Evolutionary conservation across 2,797 vertebrate genomes (phyloP), one percentile per base, ranked within the genome.

Genomic region (Anguilla megastoma): DNA sequence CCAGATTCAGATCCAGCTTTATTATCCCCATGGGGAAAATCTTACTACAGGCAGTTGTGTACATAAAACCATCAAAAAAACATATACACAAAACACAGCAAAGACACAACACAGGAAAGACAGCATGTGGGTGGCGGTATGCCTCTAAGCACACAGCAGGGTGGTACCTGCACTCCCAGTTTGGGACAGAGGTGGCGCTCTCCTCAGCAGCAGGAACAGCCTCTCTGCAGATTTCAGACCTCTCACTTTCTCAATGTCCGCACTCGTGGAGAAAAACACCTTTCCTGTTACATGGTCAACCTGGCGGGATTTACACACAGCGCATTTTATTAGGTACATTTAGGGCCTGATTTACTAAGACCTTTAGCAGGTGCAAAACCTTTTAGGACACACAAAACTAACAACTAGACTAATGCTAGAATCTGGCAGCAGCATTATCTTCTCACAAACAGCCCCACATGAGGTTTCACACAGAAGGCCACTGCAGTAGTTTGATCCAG

Each of bases 161-260:
- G n/a, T 16, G 21, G 41, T 92, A 96, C 95, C 95, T 91, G 89
- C 95, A 94, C 94, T 97, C 89, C 94, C 89, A 33, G 93, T 89
- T 18, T 93, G 86, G 0, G 90, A 36, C 0, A 97, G 89, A 0
- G 97, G 95, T 0, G 93, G 48, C 6, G 90, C 93, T 84, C 94
- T 95, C 92, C 93, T 96, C 84, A 99, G 88, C 88, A 98, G 94
- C 87, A 99, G 88, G 89, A 99, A 98, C 85, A 98, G 93, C 6
- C 98, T 94, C 91, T 99, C 98, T 1, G 95, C 98, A 69, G 97
- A 96, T 90, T 97, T 98, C 69, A 99, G 95, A 27, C 90, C 91
- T 88, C 89, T 94, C 89, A 99, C 89, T 84, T 89, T 92, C 24
- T 74, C 18, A 66, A 95, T 89, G 24, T 90, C 89, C 0, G 91